Evolutionary conservation across 2,888 invertebrate species (phyloP).

Genomic region (Agrochola lychnidis): DNA sequence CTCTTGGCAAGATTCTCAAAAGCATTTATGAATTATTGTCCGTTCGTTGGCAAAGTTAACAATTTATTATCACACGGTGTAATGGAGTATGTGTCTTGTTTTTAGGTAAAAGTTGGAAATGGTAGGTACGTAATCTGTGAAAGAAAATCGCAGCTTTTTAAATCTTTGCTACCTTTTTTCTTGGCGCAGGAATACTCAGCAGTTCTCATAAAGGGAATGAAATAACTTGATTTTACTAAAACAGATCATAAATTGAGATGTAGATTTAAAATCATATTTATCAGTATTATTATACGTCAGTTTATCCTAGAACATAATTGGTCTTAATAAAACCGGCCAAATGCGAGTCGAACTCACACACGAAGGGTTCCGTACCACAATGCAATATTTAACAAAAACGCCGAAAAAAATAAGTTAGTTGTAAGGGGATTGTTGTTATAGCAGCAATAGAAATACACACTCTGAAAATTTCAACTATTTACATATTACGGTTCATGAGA

Average conservation of each 20-base stretch:
- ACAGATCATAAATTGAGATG: background rate
- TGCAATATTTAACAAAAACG: too few species aligned
- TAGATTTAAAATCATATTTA: background rate
- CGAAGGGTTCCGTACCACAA: too few species aligned
- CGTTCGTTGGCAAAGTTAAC: slow-evolving; percentile 62
- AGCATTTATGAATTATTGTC: slow-evolving; percentile 67
- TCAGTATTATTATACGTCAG: background rate
- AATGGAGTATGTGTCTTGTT: slow-evolving; percentile 53
- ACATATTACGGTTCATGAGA: too few species aligned
- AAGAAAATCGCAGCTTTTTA: slow-evolving; percentile 8
- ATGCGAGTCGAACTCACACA: too few species aligned
- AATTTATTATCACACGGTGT: slow-evolving; percentile 63
- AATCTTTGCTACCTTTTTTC: background rate
- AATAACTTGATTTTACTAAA: background rate
- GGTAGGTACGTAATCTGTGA: slow-evolving; percentile 1
- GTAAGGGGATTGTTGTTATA: too few species aligned
- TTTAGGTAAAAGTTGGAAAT: slow-evolving; percentile 33
- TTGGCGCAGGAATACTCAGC: background rate
- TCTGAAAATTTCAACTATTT: too few species aligned
- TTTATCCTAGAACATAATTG: background rate
- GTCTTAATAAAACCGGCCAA: background rate
- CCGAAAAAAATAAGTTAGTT: too few species aligned
- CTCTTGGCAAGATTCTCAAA: slow-evolving; percentile 64
- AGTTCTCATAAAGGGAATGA: background rate
- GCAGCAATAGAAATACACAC: too few species aligned